Conservation (phyloP, 2,888 invertebrate species). For the Heliconius ismenius region DNA sequence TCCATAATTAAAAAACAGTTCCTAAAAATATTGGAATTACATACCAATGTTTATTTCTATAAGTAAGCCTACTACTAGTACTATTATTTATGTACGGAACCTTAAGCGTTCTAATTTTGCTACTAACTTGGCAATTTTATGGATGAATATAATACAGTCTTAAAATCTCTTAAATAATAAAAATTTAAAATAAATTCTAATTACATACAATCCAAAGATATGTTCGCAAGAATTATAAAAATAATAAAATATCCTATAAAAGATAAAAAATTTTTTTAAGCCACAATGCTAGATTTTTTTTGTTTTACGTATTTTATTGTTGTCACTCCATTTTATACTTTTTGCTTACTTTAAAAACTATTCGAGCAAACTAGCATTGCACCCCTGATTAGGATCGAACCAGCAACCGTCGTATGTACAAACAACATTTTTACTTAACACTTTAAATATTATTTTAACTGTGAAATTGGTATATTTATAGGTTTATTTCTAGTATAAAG, state of each 20-base stretch:
- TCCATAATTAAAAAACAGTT: too few species aligned
- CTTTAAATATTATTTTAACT: neutral
- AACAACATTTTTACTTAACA: neutral
- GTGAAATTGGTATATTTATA: constrained; percentile 15
- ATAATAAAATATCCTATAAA: neutral
- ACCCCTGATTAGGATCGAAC: neutral
- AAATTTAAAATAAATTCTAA: too few species aligned
- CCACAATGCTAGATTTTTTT: neutral
- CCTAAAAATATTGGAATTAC: too few species aligned
- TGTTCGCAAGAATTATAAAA: neutral
- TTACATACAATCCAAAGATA: too few species aligned
- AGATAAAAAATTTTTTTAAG: neutral
- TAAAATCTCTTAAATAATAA: neutral
- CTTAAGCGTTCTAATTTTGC: too few species aligned
- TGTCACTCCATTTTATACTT: too few species aligned
- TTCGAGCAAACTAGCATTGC: too few species aligned
- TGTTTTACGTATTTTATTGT: neutral
- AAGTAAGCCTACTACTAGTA: too few species aligned
- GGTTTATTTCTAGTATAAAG: constrained; percentile 31
- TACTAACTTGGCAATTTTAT: neutral
- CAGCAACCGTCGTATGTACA: neutral
- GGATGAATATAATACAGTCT: constrained; percentile 3
- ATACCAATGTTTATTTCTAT: too few species aligned
- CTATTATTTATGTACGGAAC: too few species aligned
- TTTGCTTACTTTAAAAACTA: too few species aligned